These are phyloP conservation scores for Nipponia nippon DNA, from an alignment of 2,113 vertebrate genomes.

Conservation along the genomic window DNA sequence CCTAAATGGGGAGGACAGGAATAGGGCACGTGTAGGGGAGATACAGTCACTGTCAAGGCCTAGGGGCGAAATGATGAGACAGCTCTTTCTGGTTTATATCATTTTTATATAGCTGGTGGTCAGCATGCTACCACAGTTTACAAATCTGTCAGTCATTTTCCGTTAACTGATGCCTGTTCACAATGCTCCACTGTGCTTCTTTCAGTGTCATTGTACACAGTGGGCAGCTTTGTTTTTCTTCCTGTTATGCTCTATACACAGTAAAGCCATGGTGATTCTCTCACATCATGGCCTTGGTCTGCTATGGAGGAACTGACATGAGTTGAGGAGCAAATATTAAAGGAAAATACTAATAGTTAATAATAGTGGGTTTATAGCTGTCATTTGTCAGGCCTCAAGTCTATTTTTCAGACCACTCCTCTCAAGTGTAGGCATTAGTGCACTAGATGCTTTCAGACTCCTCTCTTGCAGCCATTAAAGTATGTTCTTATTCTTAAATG, in stretches of 20 bases:
- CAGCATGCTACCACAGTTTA: neutral
- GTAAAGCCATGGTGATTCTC: neutral
- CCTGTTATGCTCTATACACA: neutral
- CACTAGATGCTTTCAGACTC: neutral
- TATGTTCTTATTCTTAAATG: neutral
- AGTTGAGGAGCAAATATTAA: neutral
- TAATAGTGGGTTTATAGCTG: neutral
- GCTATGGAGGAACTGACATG: neutral
- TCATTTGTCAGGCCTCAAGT: neutral
- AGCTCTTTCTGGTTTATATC: neutral
- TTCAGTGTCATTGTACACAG: neutral
- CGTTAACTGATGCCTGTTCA: neutral
- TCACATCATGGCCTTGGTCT: neutral
- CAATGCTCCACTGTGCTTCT: neutral
- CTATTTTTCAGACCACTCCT: neutral
- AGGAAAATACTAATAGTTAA: neutral
- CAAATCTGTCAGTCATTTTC: neutral
- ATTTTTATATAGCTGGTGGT: neutral
- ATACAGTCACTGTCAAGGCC: neutral
- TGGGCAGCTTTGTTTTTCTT: neutral
- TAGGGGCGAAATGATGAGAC: neutral
- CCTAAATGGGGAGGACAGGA: neutral
- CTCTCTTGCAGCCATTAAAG: neutral
- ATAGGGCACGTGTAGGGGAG: neutral
- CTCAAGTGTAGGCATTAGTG: neutral